phyloP scores from a whole-genome alignment of 2,888 invertebrate genomes.

The Ormia ochracea region DNA sequence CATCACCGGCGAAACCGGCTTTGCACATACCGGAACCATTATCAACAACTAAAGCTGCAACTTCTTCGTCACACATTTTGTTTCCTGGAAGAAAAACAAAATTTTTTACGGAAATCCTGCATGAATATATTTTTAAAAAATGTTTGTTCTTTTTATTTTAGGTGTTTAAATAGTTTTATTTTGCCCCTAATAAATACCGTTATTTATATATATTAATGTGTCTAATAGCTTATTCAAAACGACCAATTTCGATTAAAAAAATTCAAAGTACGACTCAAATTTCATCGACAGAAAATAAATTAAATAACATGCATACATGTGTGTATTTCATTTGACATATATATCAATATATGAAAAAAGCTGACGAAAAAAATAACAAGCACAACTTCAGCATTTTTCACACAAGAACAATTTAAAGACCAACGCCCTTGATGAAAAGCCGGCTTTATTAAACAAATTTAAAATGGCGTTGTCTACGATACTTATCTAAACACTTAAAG shows the following conservation, averaged over 20 bases:
- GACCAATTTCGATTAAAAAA: conserved; percentile 58
- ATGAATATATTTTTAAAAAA: too few species aligned
- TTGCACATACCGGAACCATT: conserved; percentile 96
- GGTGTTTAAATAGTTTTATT: too few species aligned
- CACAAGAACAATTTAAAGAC: conserved; percentile 47
- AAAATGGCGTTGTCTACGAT: conserved; percentile 44
- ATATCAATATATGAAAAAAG: too few species aligned
- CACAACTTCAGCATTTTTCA: not conserved
- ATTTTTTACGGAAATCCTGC: not conserved
- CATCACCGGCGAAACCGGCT: conserved; percentile 94
- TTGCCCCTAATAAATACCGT: not conserved
- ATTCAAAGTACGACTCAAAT: conserved; percentile 32
- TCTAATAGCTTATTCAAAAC: conserved; percentile 52
- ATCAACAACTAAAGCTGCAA: conserved; percentile 94
- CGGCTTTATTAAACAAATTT: conserved; percentile 28
- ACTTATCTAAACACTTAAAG: not conserved
- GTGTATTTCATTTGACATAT: too few species aligned
- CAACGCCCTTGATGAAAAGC: conserved; percentile 67
- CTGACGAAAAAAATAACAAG: not conserved
- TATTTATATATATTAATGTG: conserved; percentile 33
- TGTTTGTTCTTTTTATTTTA: too few species aligned
- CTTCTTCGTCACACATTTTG: conserved; percentile 96
- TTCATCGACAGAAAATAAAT: not conserved
- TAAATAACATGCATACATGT: too few species aligned
- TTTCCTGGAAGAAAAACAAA: conserved; percentile 68